Base-by-base conservation (phyloP, 1,140 invertebrate species). In the Drosophila subpulchrella region DNA sequence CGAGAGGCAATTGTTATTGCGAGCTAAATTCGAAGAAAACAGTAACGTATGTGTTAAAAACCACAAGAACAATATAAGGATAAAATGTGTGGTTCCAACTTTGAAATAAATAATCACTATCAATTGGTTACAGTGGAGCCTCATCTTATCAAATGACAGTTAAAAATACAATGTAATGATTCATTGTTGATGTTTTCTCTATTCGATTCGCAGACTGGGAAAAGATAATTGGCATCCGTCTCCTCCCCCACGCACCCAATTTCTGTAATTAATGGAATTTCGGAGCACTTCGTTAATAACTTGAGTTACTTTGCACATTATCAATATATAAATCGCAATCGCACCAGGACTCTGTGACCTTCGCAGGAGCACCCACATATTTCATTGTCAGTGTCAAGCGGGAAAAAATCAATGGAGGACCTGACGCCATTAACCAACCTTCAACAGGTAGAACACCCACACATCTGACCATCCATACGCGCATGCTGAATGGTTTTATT, bases 331-430 rank as follows among this genome's bases (percentile, higher is more conserved):
- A 38, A 61, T 12, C 48, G 48, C 48, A 17, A 58, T 70, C 47
- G 62, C 63, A 48, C 62, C 41, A 75, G 46, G 6, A 50, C 53
- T 50, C 38, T 68, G 63, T 81, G 58, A 81, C 84, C 84, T 88
- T 89, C 67, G 67, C 41, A 63, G 63, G 30, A 72, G 51, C 44
- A 70, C 55, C 20, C 39, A 34, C 32, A 32, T 1, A 36, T 39
- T 80, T 83, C 81, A 84, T 70, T 84, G 79, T 56, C 80, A 88
- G 57, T 76, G 76, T 53, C 79, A 42, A 70, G 50, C 50, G 54
- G 66, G 47, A 48, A 82, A 81, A 88, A 91, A 88, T 91, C 85
- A 76, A 91, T 91, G 90, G 90, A 91, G 70, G 90, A 91, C 78
- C 61, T 91, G 51, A 91, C 85, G 57, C 90, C 90, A 36, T 72